Evolutionary conservation across 2,113 vertebrate genomes (phyloP), one percentile per base, ranked within the genome.

Genomic region (Pseudorectes ferrugineus): DNA sequence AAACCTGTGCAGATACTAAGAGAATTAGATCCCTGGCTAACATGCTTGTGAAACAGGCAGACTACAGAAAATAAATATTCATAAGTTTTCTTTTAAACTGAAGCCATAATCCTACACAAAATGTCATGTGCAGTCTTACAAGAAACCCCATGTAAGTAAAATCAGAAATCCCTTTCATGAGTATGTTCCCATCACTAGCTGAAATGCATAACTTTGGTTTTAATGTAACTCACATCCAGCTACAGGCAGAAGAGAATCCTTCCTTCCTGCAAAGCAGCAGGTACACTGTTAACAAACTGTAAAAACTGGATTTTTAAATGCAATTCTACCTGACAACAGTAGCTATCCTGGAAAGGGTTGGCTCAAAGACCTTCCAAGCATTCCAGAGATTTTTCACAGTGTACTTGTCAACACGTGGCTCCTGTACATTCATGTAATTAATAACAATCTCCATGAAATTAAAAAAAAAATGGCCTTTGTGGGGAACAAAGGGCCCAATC

Each of bases 401-500:
- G 9, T 24, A 20, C 2, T 35, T 67, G 12, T 18, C 22, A 35
- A 57, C 51, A 35, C 0, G 0, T 6, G 12, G 29, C 28, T 20
- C 16, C 25, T 31, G 42, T 15, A 16, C 10, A 57, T 57, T 48
- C 24, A 42, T 7, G 15, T 9, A 49, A 29, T 57, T 35, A 48
- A 42, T 11, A 40, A n/a, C 3, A 33, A 57, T 14, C 8, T 9
- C 12, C 12, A n/a, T 28, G 2, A 46, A 25, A 36, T 49, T 36
- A 0, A 3, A 8, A 16, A 26, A 19, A 43, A 35, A 25, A 42
- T 12, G 5, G 36, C 3, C 4, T 63, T 38, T 55, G 8, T 9
- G 6, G 8, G 29, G 15, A 40, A 4, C n/a, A 38, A 63, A 19
- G 15, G 14, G 49, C 23, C 20, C 12, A 13, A 25, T 29, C 42